Conservation (phyloP, 2,888 invertebrate species). For the Bellardia bayeri region DNA sequence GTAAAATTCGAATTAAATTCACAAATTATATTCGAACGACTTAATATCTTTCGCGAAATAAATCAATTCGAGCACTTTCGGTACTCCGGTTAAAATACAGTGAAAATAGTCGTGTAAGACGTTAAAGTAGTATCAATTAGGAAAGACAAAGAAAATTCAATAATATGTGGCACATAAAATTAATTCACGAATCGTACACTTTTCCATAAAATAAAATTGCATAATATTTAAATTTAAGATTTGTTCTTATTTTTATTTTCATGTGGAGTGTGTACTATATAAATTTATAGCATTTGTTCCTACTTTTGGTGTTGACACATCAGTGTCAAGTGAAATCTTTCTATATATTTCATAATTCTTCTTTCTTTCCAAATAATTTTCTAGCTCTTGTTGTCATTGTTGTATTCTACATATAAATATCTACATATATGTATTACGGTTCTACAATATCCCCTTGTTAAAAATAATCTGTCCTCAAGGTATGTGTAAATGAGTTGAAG, state of each 20-base stretch:
- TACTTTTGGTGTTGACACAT: conserved; percentile 62
- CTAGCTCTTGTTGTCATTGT: conserved; percentile 4
- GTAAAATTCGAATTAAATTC: too few relatives aligned
- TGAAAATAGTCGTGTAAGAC: too few relatives aligned
- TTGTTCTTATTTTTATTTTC: background rate
- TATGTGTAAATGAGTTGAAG: conserved; percentile 56
- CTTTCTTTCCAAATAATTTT: background rate
- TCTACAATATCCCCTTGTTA: conserved; percentile 57
- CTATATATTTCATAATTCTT: conserved; percentile 32
- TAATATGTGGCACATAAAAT: too few relatives aligned
- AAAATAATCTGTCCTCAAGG: conserved; percentile 70
- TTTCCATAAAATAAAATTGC: too few relatives aligned
- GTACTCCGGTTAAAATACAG: too few relatives aligned
- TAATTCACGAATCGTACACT: too few relatives aligned
- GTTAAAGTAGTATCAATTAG: too few relatives aligned
- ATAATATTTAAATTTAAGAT: background rate
- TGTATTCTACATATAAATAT: conserved; percentile 26
- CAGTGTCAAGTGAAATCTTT: conserved; percentile 68
- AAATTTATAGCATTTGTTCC: background rate
- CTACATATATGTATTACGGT: conserved; percentile 9
- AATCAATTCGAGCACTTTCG: too few relatives aligned
- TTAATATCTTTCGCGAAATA: too few relatives aligned
- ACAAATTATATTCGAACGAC: too few relatives aligned
- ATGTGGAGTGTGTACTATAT: background rate
- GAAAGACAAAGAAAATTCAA: too few relatives aligned